Evolutionary conservation across 1,140 invertebrate species (phyloP).

Genomic region (Panagrolaimus sp.): DNA sequence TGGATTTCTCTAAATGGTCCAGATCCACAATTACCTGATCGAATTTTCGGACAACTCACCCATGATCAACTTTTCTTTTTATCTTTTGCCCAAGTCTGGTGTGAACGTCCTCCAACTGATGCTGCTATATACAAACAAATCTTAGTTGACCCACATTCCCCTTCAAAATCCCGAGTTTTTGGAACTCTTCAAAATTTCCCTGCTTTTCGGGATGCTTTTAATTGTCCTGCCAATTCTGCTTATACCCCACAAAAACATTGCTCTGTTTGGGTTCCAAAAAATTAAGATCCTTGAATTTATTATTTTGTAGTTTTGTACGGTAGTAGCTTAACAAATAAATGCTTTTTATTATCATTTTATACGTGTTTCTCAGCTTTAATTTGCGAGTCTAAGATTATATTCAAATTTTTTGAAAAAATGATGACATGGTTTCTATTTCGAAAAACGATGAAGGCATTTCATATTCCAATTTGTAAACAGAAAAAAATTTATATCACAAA

Average conservation of each 20-base stretch:
- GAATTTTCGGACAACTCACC: background rate
- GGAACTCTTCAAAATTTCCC: constrained; percentile 22
- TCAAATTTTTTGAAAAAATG: no score
- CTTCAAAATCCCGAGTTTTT: background rate
- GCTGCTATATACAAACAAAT: background rate
- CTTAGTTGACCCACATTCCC: constrained; percentile 5
- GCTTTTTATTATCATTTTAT: no score
- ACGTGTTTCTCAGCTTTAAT: no score
- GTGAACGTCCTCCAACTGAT: background rate
- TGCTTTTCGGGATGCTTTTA: constrained; percentile 22
- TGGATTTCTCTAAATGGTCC: background rate
- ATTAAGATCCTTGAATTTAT: no score
- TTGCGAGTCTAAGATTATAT: no score
- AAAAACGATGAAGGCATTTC: no score
- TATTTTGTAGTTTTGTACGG: no score
- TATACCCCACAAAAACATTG: constrained; percentile 2
- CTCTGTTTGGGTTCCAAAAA: constrained; percentile 14
- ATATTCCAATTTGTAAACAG: no score
- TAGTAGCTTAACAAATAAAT: no score
- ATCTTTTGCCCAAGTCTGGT: background rate
- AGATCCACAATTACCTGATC: background rate
- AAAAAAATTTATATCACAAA: no score
- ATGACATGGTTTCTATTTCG: no score
- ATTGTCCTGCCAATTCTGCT: constrained; percentile 18
- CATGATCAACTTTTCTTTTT: constrained; percentile 18